Percentiles rank a stretch among this genome's conserved stretches.
These are phyloP conservation scores for Argya squamiceps DNA, from an alignment of 2,797 vertebrate genomes.

Conservation along the genomic window DNA sequence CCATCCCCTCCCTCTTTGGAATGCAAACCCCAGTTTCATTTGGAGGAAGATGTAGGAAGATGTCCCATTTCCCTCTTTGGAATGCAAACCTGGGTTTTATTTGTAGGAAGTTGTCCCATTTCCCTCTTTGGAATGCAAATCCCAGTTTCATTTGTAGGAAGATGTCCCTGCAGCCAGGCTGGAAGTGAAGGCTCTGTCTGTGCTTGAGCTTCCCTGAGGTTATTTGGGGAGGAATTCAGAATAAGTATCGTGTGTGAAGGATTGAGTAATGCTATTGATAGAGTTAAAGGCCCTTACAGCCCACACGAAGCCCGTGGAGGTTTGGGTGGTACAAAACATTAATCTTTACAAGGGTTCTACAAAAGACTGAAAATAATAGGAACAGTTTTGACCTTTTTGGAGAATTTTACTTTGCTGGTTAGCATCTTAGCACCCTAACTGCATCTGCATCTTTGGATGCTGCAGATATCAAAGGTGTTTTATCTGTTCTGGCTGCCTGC, in stretches of 20 bases:
- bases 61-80: too few species aligned
- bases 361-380: not conserved
- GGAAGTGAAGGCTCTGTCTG: not conserved
- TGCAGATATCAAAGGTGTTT: not conserved
- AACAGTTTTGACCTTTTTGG: not conserved
- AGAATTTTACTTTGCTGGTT: not conserved
- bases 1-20: not conserved
- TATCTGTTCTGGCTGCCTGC: not conserved
- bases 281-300: not conserved
- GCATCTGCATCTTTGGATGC: not conserved
- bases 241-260: not conserved
- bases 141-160: not conserved
- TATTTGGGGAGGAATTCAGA: not conserved
- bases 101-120: not conserved
- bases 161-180: not conserved
- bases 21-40: too few species aligned
- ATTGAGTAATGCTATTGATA: not conserved
- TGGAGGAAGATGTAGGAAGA: too few species aligned
- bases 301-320: not conserved
- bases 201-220: not conserved
- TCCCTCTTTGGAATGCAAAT: too few species aligned
- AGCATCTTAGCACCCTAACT: not conserved
- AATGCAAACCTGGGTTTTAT: not conserved
- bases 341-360: not conserved
- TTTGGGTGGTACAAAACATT: not conserved